These are phyloP conservation scores for Thymelicus sylvestris DNA, from an alignment of 2,888 invertebrate species.

Conservation along the genomic window DNA sequence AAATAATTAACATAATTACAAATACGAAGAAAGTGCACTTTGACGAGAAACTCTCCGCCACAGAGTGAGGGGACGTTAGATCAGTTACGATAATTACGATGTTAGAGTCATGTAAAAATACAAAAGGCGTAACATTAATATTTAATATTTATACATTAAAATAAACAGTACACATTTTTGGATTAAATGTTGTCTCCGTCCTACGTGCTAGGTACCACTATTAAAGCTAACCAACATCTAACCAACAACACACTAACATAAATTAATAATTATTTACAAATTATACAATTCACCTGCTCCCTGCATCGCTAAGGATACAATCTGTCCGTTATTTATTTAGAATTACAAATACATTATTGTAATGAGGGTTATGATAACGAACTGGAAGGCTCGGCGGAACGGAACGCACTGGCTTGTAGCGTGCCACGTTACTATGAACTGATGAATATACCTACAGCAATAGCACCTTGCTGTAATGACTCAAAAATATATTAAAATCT, in stretches of 20 bases:
- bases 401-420: background rate
- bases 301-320: constrained; percentile 26
- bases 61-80: constrained; percentile 30
- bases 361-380: constrained; percentile 34
- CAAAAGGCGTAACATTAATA: constrained; percentile 48
- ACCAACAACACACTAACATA: constrained; percentile 71
- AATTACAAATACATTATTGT: constrained; percentile 34
- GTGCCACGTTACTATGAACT: too few species aligned
- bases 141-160: constrained; percentile 61
- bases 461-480: too few species aligned
- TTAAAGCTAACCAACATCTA: constrained; percentile 83
- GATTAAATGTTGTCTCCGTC: constrained; percentile 63
- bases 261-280: constrained; percentile 81
- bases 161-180: constrained; percentile 74
- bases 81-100: constrained; percentile 47
- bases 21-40: constrained; percentile 44
- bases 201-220: constrained; percentile 67
- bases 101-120: constrained; percentile 54
- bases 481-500: too few species aligned
- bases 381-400: background rate
- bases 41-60: constrained; percentile 40
- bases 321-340: constrained; percentile 34
- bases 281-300: constrained; percentile 62
- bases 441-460: too few species aligned
- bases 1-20: constrained; percentile 59